These are phyloP conservation scores for Caenorhabditis sp. DNA, from an alignment of 2,888 invertebrate genomes.

Conservation along the genomic window DNA sequence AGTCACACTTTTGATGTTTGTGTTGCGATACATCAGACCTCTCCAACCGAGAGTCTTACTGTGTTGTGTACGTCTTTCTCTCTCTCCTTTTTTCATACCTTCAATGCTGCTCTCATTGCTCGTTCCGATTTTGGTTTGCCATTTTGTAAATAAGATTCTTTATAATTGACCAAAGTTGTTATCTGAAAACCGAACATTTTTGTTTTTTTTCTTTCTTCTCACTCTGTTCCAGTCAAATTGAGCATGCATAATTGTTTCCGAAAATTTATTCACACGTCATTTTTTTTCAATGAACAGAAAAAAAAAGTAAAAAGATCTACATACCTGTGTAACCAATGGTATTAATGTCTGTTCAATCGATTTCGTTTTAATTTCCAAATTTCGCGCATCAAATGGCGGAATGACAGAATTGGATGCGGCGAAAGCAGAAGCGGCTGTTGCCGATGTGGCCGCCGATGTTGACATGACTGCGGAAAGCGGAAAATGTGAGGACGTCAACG, in stretches of 20 bases:
- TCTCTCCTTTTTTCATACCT: too few species aligned
- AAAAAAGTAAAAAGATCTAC: background rate
- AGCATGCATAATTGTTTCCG: background rate
- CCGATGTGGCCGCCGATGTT: background rate
- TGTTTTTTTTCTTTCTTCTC: background rate
- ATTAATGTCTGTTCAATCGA: constrained; percentile 92
- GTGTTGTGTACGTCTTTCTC: too few species aligned
- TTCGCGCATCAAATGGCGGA: constrained; percentile 68
- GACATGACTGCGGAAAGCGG: constrained; percentile 14
- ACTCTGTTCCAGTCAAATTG: background rate
- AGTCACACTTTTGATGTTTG: too few species aligned
- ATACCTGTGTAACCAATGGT: constrained; percentile 91
- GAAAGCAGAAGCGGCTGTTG: constrained; percentile 6
- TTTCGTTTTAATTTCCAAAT: constrained; percentile 86
- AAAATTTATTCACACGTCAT: background rate
- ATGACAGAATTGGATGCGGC: constrained; percentile 15
- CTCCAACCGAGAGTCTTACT: too few species aligned
- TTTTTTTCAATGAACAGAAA: too few species aligned
- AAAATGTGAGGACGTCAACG: constrained; percentile 35
- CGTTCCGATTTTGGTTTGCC: constrained; percentile 76
- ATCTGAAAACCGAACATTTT: constrained; percentile 76
- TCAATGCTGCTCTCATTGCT: constrained; percentile 80
- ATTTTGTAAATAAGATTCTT: constrained; percentile 76
- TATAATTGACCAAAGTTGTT: constrained; percentile 87
- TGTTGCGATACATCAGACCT: too few species aligned